A percentile compares a stretch with the other conserved stretches of the same genome.
These are phyloP conservation scores for Drosophila subpulchrella DNA, from an alignment of 1,140 invertebrate species.

Conservation along the genomic window DNA sequence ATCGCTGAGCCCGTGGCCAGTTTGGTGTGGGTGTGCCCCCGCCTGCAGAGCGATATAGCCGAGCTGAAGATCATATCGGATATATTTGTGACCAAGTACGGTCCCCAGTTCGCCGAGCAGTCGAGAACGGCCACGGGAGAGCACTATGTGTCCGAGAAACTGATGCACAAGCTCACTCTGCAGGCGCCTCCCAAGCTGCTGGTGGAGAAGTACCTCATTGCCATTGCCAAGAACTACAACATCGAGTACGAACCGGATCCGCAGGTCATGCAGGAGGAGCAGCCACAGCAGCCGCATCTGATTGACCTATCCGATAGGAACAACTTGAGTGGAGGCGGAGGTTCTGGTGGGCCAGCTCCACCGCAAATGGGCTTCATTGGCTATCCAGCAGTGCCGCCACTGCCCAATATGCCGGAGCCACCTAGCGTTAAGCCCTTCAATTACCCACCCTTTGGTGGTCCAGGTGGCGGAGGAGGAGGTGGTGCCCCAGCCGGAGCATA, in stretches of 20 bases:
- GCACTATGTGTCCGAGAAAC: slow-evolving; percentile 93
- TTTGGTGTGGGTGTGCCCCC: slow-evolving; percentile 97
- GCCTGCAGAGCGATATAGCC: slow-evolving; percentile 92
- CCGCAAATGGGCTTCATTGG: slow-evolving; percentile 90
- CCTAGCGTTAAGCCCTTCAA: slow-evolving; percentile 81
- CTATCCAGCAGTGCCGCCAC: slow-evolving; percentile 88
- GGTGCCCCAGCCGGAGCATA: slow-evolving; percentile 14
- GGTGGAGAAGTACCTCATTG: slow-evolving; percentile 97
- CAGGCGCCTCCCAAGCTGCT: slow-evolving; percentile 98
- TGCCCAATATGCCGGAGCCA: slow-evolving; percentile 86
- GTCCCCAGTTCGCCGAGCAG: slow-evolving; percentile 95
- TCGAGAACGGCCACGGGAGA: slow-evolving; percentile 93
- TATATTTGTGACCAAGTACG: slow-evolving; percentile 96
- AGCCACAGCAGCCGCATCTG: slow-evolving; percentile 89
- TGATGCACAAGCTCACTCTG: slow-evolving; percentile 98
- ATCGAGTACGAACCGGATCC: slow-evolving; percentile 97
- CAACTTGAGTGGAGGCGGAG: slow-evolving; percentile 86
- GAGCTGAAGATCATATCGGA: slow-evolving; percentile 93
- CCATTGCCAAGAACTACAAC: slow-evolving; percentile 98
- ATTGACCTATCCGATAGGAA: slow-evolving; percentile 91
- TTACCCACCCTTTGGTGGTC: slow-evolving; percentile 70
- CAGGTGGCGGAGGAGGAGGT: slow-evolving; percentile 40
- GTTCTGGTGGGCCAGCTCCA: slow-evolving; percentile 86
- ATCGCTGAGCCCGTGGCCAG: slow-evolving; percentile 98
- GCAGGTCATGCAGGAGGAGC: slow-evolving; percentile 94